Evolutionary conservation across 2,888 invertebrate genomes (phyloP).

Genomic region (Linnaemya vulpina): DNA sequence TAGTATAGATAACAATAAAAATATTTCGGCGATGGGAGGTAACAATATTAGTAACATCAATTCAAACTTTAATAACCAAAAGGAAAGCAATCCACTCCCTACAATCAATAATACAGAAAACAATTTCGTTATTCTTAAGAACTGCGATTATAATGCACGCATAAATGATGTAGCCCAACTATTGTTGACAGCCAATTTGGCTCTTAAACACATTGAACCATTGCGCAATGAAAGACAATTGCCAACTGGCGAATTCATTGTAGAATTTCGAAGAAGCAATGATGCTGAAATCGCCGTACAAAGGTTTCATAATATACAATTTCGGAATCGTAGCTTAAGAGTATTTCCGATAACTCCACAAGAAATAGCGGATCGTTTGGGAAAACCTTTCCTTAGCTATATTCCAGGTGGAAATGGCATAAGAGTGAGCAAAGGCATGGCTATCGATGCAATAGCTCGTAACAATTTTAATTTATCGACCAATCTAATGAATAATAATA

Average conservation of each 20-base stretch:
- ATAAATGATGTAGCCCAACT: slow-evolving; percentile 92
- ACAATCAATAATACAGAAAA: slow-evolving; percentile 75
- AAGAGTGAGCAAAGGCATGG: slow-evolving; percentile 61
- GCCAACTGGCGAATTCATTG: slow-evolving; percentile 93
- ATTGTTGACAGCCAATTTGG: slow-evolving; percentile 89
- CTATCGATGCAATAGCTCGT: slow-evolving; percentile 27
- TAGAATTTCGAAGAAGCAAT: slow-evolving; percentile 89
- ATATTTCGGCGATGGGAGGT: not conserved
- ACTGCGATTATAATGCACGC: slow-evolving; percentile 89
- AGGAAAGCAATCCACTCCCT: slow-evolving; percentile 21
- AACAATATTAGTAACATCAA: slow-evolving; percentile 53
- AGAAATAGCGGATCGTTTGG: slow-evolving; percentile 85
- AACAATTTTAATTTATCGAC: slow-evolving; percentile 43
- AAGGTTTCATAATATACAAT: slow-evolving; percentile 79
- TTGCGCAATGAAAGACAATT: slow-evolving; percentile 88
- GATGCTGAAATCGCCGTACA: slow-evolving; percentile 85
- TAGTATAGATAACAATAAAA: slow-evolving; percentile 22
- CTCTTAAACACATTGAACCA: slow-evolving; percentile 90
- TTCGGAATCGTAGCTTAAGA: slow-evolving; percentile 83
- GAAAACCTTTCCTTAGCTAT: slow-evolving; percentile 80
- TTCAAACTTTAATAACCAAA: slow-evolving; percentile 54
- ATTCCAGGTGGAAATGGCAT: slow-evolving; percentile 77
- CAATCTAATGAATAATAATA: slow-evolving; percentile 53
- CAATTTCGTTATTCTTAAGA: slow-evolving; percentile 89
- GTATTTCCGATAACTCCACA: slow-evolving; percentile 84